Percentiles rank a stretch among this genome's conserved stretches.
Evolutionary conservation across 2,888 invertebrate genomes (phyloP).

Genomic region (Neria commutata): DNA sequence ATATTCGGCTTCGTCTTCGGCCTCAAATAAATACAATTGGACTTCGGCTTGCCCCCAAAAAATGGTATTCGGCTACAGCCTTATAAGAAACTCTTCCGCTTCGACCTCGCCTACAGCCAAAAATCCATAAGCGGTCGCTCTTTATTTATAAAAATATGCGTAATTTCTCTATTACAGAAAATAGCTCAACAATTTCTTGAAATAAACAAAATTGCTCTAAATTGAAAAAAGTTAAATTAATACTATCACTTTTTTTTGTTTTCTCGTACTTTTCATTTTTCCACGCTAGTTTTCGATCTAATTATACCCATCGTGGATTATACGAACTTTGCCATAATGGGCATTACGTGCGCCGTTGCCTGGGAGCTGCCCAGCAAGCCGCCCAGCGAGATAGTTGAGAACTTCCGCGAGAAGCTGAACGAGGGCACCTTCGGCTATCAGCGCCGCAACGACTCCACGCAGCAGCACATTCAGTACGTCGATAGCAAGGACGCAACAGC

Average conservation of each 20-base stretch:
- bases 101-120: no score
- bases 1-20: no score
- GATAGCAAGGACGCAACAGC: conserved; percentile 32
- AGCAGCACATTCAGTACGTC: conserved; percentile 27
- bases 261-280: conserved; percentile 16
- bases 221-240: no score
- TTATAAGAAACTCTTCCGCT: no score
- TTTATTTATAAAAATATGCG: no score
- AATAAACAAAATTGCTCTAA: no score
- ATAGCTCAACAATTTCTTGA: conserved; percentile 6
- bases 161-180: no score
- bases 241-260: conserved; percentile 11
- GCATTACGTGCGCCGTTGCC: conserved; percentile 77
- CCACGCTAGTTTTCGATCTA: conserved; percentile 53
- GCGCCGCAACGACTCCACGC: conserved; percentile 47
- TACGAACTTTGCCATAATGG: conserved; percentile 67
- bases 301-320: conserved; percentile 61
- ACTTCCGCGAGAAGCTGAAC: conserved; percentile 50
- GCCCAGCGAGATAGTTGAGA: conserved; percentile 54
- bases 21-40: no score
- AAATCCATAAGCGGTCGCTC: no score
- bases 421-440: conserved; percentile 50
- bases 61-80: no score
- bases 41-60: no score
- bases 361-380: conserved; percentile 77